These are phyloP conservation scores for Sciaenops ocellatus DNA, from an alignment of 2,797 vertebrate species.

Conservation along the genomic window DNA sequence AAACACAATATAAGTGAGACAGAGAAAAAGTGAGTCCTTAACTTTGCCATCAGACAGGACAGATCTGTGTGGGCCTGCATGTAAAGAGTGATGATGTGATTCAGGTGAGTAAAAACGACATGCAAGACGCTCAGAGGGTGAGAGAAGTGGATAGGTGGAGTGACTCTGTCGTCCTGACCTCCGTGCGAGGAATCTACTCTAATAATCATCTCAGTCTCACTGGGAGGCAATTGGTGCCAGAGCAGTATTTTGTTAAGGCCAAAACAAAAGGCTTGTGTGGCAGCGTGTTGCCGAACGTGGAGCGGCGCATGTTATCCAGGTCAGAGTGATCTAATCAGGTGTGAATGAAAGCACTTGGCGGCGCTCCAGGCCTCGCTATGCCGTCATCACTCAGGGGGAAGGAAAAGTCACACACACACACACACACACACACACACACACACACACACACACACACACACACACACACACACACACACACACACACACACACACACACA, in stretches of 20 bases:
- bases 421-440: slow-evolving; percentile 16
- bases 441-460: slow-evolving; percentile 7
- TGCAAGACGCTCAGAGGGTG: background rate
- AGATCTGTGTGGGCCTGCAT: background rate
- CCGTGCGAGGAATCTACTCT: slow-evolving; percentile 16
- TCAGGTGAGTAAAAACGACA: slow-evolving; percentile 27
- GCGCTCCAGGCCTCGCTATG: slow-evolving; percentile 60
- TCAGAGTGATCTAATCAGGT: slow-evolving; percentile 82
- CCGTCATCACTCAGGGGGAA: slow-evolving; percentile 56
- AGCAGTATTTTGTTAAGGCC: slow-evolving; percentile 33
- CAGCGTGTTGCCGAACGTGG: slow-evolving; percentile 43
- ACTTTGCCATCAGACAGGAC: background rate
- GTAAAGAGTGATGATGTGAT: background rate
- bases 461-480: slow-evolving; percentile 10
- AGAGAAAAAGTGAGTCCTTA: background rate
- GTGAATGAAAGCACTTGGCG: slow-evolving; percentile 82
- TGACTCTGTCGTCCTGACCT: background rate
- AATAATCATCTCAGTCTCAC: slow-evolving; percentile 29
- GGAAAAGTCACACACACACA: slow-evolving; percentile 27
- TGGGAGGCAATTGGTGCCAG: slow-evolving; percentile 1
- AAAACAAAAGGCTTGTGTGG: slow-evolving; percentile 62
- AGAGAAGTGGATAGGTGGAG: background rate
- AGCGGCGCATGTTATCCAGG: slow-evolving; percentile 73
- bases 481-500: slow-evolving; percentile 10
- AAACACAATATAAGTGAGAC: background rate